Conservation (phyloP, 2,797 vertebrate species). For the Acrossocheilus wenchowensis region DNA sequence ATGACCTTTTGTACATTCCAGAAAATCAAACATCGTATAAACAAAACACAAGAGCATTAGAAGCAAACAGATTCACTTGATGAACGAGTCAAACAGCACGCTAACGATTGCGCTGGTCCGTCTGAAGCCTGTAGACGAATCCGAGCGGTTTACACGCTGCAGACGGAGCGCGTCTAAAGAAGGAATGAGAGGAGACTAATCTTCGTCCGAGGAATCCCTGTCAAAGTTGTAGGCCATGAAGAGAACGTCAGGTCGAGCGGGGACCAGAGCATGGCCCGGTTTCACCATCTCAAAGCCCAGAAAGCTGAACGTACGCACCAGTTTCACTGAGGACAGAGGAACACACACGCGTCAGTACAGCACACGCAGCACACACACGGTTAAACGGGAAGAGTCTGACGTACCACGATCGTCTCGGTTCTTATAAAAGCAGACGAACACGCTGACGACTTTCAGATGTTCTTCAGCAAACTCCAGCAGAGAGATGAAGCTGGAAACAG, state of each 20-base stretch:
- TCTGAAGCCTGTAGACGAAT: background rate
- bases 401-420: slow-evolving; percentile 84
- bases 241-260: slow-evolving; percentile 84
- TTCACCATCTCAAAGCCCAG: slow-evolving; percentile 89
- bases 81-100: background rate
- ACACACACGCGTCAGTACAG: background rate
- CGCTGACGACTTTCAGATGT: slow-evolving; percentile 83
- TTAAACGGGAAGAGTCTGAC: slow-evolving; percentile 30
- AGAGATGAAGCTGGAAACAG: slow-evolving; percentile 75
- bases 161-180: background rate
- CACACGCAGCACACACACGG: background rate
- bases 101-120: background rate
- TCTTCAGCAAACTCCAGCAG: slow-evolving; percentile 86
- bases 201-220: slow-evolving; percentile 85
- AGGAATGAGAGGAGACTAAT: slow-evolving; percentile 68
- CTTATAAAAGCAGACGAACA: slow-evolving; percentile 87
- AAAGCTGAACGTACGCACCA: slow-evolving; percentile 86
- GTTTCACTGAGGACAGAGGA: slow-evolving; percentile 72
- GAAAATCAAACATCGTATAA: slow-evolving; percentile 60
- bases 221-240: slow-evolving; percentile 88
- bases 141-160: background rate
- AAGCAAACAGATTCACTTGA: slow-evolving; percentile 37
- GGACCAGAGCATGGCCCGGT: slow-evolving; percentile 85
- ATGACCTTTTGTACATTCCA: slow-evolving; percentile 77
- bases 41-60: slow-evolving; percentile 52